A percentile compares a stretch with the other conserved stretches of the same genome.
These are phyloP conservation scores for Ormyrus rosae DNA, from an alignment of 2,888 invertebrate species.

Conservation along the genomic window DNA sequence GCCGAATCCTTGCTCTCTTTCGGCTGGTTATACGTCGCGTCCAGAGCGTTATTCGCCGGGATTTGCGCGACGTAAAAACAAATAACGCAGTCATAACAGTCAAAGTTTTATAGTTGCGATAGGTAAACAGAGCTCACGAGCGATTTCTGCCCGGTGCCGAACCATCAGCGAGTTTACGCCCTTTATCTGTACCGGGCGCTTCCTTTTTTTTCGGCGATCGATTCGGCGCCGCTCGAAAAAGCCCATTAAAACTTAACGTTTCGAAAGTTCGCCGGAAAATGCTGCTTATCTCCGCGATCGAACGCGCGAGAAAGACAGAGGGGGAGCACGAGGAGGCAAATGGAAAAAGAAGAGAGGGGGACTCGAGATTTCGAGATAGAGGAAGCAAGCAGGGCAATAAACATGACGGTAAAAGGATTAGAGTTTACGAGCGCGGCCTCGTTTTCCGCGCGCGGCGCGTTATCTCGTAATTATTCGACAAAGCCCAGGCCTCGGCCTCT, in stretches of 20 bases:
- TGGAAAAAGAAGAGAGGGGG: neutral
- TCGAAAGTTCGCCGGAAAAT: slow-evolving; percentile 21
- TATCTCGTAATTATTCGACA: slow-evolving; percentile 55
- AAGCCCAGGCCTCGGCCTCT: slow-evolving; percentile 27
- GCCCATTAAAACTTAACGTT: slow-evolving; percentile 41
- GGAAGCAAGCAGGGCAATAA: slow-evolving; percentile 28
- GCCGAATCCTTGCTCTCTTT: too few species aligned
- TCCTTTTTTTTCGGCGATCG: neutral
- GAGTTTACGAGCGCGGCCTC: slow-evolving; percentile 43
- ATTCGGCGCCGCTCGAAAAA: slow-evolving; percentile 8
- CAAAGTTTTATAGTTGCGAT: slow-evolving; percentile 15
- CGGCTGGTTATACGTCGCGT: too few species aligned
- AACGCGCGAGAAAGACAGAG: neutral
- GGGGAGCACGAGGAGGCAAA: neutral
- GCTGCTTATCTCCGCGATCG: slow-evolving; percentile 20
- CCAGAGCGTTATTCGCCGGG: too few species aligned
- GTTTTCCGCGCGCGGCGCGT: slow-evolving; percentile 20
- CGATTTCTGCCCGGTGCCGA: slow-evolving; percentile 18
- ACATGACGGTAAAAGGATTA: slow-evolving; percentile 51
- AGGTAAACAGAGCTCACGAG: slow-evolving; percentile 19
- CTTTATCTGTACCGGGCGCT: slow-evolving; percentile 26
- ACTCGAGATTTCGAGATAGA: too few species aligned
- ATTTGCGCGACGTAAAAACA: slow-evolving; percentile 7
- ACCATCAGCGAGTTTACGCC: slow-evolving; percentile 33
- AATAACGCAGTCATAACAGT: slow-evolving; percentile 1